These are phyloP conservation scores for Dolichopus griseipennis DNA, from an alignment of 2,888 invertebrate genomes.

Conservation along the genomic window DNA sequence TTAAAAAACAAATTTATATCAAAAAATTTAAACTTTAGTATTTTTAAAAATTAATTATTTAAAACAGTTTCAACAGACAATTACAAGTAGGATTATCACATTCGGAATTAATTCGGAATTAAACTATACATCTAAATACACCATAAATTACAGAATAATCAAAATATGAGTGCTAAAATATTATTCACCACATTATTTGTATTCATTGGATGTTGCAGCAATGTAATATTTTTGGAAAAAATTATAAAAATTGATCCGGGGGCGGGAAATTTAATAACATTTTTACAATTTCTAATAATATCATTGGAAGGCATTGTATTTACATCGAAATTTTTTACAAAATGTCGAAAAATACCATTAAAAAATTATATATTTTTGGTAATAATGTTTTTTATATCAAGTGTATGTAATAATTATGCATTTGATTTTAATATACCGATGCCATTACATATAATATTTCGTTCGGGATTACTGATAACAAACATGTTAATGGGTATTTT, in stretches of 20 bases:
- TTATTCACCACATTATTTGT: slow-evolving; percentile 57
- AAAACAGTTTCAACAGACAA: too few relatives aligned
- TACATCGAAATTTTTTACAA: slow-evolving; percentile 9
- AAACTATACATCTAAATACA: too few relatives aligned
- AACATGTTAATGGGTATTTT: slow-evolving; percentile 93
- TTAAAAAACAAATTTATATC: too few relatives aligned
- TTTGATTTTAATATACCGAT: slow-evolving; percentile 89
- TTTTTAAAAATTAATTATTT: too few relatives aligned
- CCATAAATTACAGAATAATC: too few relatives aligned
- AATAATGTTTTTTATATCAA: slow-evolving; percentile 75
- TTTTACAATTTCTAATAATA: slow-evolving; percentile 80
- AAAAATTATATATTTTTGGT: slow-evolving; percentile 47
- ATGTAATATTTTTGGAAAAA: slow-evolving; percentile 50
- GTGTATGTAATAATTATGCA: slow-evolving; percentile 83
- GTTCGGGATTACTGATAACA: slow-evolving; percentile 78
- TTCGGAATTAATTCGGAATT: too few relatives aligned
- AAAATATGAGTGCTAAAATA: slow-evolving; percentile 48
- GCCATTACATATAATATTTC: slow-evolving; percentile 66
- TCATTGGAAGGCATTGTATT: slow-evolving; percentile 69
- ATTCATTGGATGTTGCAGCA: slow-evolving; percentile 75
- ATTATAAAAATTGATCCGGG: slow-evolving; percentile 66
- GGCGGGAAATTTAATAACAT: slow-evolving; percentile 82
- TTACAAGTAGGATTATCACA: too few relatives aligned
- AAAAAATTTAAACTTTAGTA: too few relatives aligned
- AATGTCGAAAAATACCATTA: neutral